Base-by-base conservation (phyloP, 2,797 vertebrate genomes). In the Leptoclinus maculatus region DNA sequence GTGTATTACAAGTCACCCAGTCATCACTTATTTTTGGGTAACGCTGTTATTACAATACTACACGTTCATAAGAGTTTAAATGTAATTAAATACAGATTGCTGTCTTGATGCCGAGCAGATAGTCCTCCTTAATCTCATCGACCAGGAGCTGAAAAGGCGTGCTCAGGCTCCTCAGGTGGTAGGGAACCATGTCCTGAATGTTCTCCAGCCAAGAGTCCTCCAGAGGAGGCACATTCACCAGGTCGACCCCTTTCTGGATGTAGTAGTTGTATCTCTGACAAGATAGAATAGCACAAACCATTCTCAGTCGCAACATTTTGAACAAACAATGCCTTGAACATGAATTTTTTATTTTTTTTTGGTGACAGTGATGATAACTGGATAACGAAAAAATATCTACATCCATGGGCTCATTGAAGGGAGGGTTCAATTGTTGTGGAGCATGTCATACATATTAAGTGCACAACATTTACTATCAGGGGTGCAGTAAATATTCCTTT, bases 91-190 rank as follows among this genome's bases (percentile, higher is more conserved):
- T 89, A 92, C 91, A 14, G 41, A 87, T 82, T 56, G 96, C 95
- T 79, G 94, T 96, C 88, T 96, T 96, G 51, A 96, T 80, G 82
- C 94, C 96, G 38, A 95, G 70, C 71, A 96, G 84, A 90, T 97
- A 97, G 80, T 97, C 96, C 23, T 97, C 95, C 86, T 92, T 95
- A 68, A 97, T 95, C 87, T 97, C 97, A 64, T 96, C 90, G 0
- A 93, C 94, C 27, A 98, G 89, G n/a, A 29, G 38, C 74, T 67
- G 67, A 38, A 96, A 84, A 29, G 88, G 89, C 36, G 89, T 57
- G 1, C 74, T 91, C 59, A 87, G 76, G 39, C 71, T 86, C 91
- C 91, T 96, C 65, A 97, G 90, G 69, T 90, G 92, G 19, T 79
- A 25, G 5, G 97, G 96, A 7, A 98, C 91, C 87, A 94, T 88